phyloP scores from a whole-genome alignment of 2,113 vertebrate species.

The Trochalopteron elliotii region DNA sequence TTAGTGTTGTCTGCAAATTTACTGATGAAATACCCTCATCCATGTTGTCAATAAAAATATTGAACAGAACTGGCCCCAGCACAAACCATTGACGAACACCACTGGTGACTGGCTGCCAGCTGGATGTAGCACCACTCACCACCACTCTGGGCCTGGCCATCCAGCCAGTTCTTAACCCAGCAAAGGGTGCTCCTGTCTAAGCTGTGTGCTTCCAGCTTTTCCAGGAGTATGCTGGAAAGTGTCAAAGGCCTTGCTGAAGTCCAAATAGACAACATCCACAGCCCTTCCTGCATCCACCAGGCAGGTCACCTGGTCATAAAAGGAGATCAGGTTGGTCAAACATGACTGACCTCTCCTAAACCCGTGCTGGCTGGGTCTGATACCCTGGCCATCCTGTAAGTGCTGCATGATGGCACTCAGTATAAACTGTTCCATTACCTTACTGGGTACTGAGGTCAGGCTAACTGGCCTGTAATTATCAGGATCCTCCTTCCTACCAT shows the following conservation, averaged over 20 bases:
- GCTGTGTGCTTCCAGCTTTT: neutral
- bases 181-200: neutral
- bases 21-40: neutral
- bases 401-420: neutral
- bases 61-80: neutral
- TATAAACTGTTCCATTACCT: neutral
- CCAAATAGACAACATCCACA: neutral
- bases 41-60: neutral
- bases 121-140: neutral
- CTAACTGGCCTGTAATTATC: neutral
- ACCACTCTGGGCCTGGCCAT: neutral
- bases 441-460: neutral
- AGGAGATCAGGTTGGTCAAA: neutral
- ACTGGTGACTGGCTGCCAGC: neutral
- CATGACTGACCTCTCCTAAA: neutral
- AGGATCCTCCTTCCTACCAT: neutral
- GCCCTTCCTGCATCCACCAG: neutral
- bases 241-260: neutral
- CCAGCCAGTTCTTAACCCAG: neutral
- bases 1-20: neutral
- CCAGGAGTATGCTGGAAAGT: neutral
- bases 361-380: neutral
- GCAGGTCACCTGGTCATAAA: neutral
- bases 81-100: neutral
- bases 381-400: neutral